Evolutionary conservation across 2,888 invertebrate genomes (phyloP), one percentile per base, ranked within the genome.

Genomic region (Aphrophora alni): DNA sequence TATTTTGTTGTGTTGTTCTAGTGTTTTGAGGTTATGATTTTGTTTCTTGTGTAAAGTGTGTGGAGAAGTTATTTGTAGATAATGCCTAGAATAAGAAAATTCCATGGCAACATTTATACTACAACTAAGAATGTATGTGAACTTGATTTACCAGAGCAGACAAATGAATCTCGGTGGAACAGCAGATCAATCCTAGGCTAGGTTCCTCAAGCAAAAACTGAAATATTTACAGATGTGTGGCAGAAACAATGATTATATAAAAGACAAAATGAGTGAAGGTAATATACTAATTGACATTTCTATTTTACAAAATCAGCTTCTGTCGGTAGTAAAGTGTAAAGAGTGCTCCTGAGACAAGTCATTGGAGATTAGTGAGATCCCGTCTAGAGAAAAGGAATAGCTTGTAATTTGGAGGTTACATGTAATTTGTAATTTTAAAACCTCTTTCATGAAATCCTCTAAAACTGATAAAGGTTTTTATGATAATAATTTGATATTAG

Each of bases 261-360:
- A 21, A 12, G 44, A 38, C 44, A 33, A 75, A 33, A 75, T 75
- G 38, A 24, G 17, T 38, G 75, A 75, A 75, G 75, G 75, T 75
- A 75, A 75, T 38, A 24, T 38, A 25, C 14, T 75, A 24, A 75
- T 75, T 75, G 75, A 75, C 26, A 38, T 75, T 75, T 75, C 75
- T 75, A 33, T 75, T 38, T 75, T 75, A 38, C 38, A 75, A 75
- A 75, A 38, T 38, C 28, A 75, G 21, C 75, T 75, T 33, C n/a
- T 75, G 44, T 38, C 33, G 68, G 21, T 21, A 68, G 68, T 68
- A 68, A 68, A 68, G 24, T 68, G 68, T 24, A 68, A 68, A 68
- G 24, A n/a, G 21, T 68, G 4, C 24, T 68, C 68, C 68, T n/a
- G 5, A 68, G 68, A 75, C 21, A 28, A n/a, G 1, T 38, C 75